phyloP scores from a whole-genome alignment of 2,797 vertebrate species.

The Sebastes matsubarae region DNA sequence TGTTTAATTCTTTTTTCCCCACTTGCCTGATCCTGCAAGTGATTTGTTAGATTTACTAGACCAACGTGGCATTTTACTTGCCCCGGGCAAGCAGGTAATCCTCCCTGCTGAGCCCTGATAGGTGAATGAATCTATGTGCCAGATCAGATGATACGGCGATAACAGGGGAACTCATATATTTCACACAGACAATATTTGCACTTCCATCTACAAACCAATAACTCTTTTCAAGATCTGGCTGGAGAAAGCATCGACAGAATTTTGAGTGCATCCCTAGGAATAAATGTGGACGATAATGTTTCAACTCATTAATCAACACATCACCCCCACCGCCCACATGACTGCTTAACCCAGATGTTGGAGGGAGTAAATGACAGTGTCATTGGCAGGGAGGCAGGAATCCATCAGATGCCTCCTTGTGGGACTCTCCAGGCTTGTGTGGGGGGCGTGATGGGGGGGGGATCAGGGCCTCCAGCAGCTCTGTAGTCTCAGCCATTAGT shows the following conservation, averaged over 20 bases:
- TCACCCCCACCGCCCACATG: slow-evolving; percentile 59
- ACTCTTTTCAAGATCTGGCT: slow-evolving; percentile 9
- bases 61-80: too few species aligned
- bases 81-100: too few species aligned
- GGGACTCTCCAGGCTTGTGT: slow-evolving; percentile 63
- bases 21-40: too few species aligned
- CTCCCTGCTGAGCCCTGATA: too few species aligned
- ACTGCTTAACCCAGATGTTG: slow-evolving; percentile 84
- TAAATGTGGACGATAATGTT: slow-evolving; percentile 37
- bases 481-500: slow-evolving; percentile 77
- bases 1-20: too few species aligned
- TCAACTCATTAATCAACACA: slow-evolving; percentile 66
- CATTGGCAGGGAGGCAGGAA: slow-evolving; percentile 74
- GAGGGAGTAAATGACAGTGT: slow-evolving; percentile 80
- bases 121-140: neutral
- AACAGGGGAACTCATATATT: neutral
- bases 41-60: too few species aligned
- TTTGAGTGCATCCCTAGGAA: slow-evolving; percentile 6
- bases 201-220: neutral
- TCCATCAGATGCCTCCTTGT: slow-evolving; percentile 78
- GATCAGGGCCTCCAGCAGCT: slow-evolving; percentile 68
- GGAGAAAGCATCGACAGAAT: neutral
- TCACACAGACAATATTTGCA: slow-evolving; percentile 8
- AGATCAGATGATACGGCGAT: neutral
- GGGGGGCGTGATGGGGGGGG: slow-evolving; percentile 23